Base-by-base conservation (phyloP, 1,140 invertebrate genomes). In the Zelostemma sp. region DNA sequence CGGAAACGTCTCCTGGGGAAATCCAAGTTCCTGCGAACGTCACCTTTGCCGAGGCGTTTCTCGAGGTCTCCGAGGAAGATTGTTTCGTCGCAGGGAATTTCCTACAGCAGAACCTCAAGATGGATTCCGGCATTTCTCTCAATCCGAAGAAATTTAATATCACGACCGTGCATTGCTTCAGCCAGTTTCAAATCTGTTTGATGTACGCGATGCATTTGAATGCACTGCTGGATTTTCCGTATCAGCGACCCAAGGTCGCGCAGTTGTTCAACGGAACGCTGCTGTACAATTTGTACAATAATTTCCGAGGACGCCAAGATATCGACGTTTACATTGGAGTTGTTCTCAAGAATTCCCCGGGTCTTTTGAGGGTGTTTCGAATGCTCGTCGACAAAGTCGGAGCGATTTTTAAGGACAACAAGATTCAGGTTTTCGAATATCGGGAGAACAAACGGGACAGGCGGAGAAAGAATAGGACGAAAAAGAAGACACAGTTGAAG, bases 251-350 rank as follows among this genome's bases (percentile, higher is more conserved):
- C 28, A 79, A 81, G 31, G 85, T 90, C 74, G 86, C 84, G 40
- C 86, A 88, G 68, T 84, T 89, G 45, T 92, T 87, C 65, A 91
- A 92, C 83, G 92, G 92, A 0, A 91, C 91, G 5, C 89, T 93
- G 75, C 68, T 92, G 1, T 94, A 93, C 71, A 93, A 93, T 86
- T 80, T 92, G 6, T 89, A 88, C 68, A 75, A 81, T 45, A 87
- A n/a, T n/a, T n/a, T n/a, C n/a, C n/a, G n/a, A n/a, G n/a, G n/a
- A n/a, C n/a, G n/a, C n/a, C n/a, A n/a, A n/a, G n/a, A 28, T 8
- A 8, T 28, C 8, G 25, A 28, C 3, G 3, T 28, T 28, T 28
- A 28, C 25, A 28, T 28, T 28, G 8, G 8, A 28, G 8, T 82
- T 74, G 73, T 87, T 74, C 43, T 89, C 51, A 69, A 85, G 79